Evolutionary conservation across 2,113 vertebrate species (phyloP).

Genomic region (Terrapene triunguis): DNA sequence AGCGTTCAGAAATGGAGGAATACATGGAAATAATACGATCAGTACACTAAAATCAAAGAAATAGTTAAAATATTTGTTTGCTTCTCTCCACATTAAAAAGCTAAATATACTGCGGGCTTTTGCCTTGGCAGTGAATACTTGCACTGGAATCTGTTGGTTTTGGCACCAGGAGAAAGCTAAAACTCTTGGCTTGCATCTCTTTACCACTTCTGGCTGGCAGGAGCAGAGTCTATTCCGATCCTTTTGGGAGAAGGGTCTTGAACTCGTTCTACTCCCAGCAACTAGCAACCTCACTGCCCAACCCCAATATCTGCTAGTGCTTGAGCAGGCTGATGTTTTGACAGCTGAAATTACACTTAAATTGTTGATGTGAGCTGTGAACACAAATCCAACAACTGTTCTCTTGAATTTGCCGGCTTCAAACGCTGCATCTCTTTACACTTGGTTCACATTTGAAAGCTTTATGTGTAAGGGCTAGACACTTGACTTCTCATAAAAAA

Average conservation of each 20-base stretch:
- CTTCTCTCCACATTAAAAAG: neutral
- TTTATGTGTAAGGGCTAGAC: neutral
- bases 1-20: neutral
- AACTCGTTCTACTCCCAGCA: neutral
- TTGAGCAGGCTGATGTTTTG: neutral
- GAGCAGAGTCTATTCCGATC: neutral
- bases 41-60: neutral
- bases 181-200: neutral
- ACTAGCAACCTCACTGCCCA: neutral
- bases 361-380: neutral
- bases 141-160: neutral
- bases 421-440: neutral
- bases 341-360: neutral
- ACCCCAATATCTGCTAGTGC: neutral
- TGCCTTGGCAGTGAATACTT: neutral
- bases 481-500: neutral
- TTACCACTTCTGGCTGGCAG: neutral
- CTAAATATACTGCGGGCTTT: neutral
- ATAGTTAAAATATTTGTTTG: no score
- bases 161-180: neutral
- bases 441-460: neutral
- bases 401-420: neutral
- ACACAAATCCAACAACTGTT: neutral
- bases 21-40: neutral
- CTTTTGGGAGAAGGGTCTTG: neutral